A percentile compares a stretch with the other conserved stretches of the same genome.
phyloP scores from a whole-genome alignment of 1,140 invertebrate genomes.

The Potamilus streckersoni region DNA sequence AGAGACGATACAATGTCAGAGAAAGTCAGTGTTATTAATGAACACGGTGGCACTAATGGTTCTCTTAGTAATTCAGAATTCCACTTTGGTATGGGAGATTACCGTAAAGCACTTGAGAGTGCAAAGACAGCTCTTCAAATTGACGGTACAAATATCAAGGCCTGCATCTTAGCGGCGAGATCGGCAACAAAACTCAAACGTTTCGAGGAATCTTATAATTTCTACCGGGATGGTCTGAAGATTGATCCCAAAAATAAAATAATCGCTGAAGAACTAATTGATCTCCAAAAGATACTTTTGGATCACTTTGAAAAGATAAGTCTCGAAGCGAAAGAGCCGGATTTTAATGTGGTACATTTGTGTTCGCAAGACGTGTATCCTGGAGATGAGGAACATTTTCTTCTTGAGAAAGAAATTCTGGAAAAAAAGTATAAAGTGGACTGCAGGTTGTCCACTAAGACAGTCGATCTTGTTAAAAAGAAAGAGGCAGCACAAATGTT shows the following conservation, averaged over 20 bases:
- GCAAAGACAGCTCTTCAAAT: constrained; percentile 28
- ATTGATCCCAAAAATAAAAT: constrained; percentile 39
- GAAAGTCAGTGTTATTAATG: too few species aligned
- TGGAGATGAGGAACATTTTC: constrained; percentile 53
- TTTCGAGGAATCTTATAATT: constrained; percentile 40
- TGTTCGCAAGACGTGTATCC: constrained; percentile 57
- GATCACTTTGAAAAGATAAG: constrained; percentile 37
- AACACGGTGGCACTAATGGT: background rate
- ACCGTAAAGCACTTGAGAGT: constrained; percentile 29
- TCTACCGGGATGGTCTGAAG: constrained; percentile 41
- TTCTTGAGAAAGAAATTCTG: constrained; percentile 55
- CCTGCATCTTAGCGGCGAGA: constrained; percentile 34
- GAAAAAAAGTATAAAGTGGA: constrained; percentile 52
- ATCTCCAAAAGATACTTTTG: constrained; percentile 43
- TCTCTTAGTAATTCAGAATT: background rate
- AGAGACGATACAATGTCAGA: too few species aligned
- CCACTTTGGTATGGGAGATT: background rate
- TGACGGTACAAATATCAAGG: constrained; percentile 24
- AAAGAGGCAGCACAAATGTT: constrained; percentile 38
- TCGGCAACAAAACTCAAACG: constrained; percentile 25
- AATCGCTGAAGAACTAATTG: constrained; percentile 38
- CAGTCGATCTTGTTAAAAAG: constrained; percentile 9
- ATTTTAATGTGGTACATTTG: constrained; percentile 53
- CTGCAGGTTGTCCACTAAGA: constrained; percentile 5
- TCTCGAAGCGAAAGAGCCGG: constrained; percentile 31